These are phyloP conservation scores for Poecilia latipinna DNA, from an alignment of 2,113 vertebrate genomes.

Conservation along the genomic window DNA sequence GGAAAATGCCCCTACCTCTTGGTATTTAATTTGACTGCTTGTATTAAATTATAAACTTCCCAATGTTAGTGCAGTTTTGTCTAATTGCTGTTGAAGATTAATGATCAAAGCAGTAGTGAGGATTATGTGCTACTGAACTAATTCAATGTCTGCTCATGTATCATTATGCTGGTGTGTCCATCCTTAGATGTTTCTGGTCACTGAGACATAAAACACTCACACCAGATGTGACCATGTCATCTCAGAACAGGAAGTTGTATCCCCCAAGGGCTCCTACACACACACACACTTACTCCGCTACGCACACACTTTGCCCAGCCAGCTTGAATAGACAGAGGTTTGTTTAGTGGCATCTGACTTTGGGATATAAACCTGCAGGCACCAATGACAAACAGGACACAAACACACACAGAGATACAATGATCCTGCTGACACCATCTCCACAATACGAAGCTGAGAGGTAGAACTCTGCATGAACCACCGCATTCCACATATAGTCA, in stretches of 20 bases:
- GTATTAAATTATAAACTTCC: background rate
- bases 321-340: slow-evolving; percentile 80
- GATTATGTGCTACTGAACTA: slow-evolving; percentile 1
- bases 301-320: slow-evolving; percentile 63
- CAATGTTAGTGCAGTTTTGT: slow-evolving; percentile 1
- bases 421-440: slow-evolving; percentile 45
- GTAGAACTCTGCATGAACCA: slow-evolving; percentile 57
- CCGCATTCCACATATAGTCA: slow-evolving; percentile 24
- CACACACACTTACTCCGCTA: slow-evolving; percentile 15
- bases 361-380: slow-evolving; percentile 56
- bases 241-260: slow-evolving; percentile 76
- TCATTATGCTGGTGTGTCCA: slow-evolving; percentile 8
- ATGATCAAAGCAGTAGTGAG: background rate
- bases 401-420: slow-evolving; percentile 49
- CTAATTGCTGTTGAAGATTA: background rate
- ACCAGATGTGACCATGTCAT: slow-evolving; percentile 85
- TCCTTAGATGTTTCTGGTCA: slow-evolving; percentile 83
- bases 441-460: slow-evolving; percentile 64
- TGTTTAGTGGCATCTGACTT: slow-evolving; percentile 80
- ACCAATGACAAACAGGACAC: slow-evolving; percentile 50
- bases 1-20: background rate
- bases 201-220: slow-evolving; percentile 91
- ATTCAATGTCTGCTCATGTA: slow-evolving; percentile 17
- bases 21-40: background rate
- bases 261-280: slow-evolving; percentile 37